Evolutionary conservation across 2,888 invertebrate genomes (phyloP).

Genomic region (Gymnosoma rotundatum): DNA sequence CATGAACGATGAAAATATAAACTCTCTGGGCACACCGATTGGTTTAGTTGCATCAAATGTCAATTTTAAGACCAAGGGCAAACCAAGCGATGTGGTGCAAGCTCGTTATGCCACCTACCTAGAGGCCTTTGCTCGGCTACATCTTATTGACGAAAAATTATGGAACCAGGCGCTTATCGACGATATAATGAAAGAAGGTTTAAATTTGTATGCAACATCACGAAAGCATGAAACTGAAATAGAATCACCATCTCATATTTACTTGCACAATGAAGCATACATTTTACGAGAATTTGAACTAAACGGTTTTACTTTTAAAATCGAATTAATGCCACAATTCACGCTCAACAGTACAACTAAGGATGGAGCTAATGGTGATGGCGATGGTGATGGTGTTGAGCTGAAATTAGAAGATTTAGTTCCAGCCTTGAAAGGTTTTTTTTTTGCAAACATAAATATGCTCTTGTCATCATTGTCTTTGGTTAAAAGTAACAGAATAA

Average conservation of each 20-base stretch:
- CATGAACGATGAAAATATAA: conserved; percentile 42
- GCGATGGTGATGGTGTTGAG: conserved; percentile 60
- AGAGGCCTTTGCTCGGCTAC: conserved; percentile 77
- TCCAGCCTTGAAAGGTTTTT: conserved; percentile 71
- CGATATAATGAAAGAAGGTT: conserved; percentile 76
- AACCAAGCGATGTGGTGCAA: conserved; percentile 66
- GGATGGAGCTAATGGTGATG: conserved; percentile 57
- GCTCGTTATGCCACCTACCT: conserved; percentile 76
- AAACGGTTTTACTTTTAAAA: conserved; percentile 76
- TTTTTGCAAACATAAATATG: conserved; percentile 74
- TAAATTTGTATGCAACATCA: conserved; percentile 74
- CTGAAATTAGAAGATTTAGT: conserved; percentile 57
- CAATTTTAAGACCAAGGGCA: conserved; percentile 66
- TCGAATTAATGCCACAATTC: conserved; percentile 74
- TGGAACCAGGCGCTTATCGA: conserved; percentile 77
- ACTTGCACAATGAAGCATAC: conserved; percentile 74
- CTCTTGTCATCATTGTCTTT: conserved; percentile 74
- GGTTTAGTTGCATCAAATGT: conserved; percentile 73
- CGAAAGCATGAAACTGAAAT: conserved; percentile 30
- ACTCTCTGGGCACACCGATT: conserved; percentile 74
- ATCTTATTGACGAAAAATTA: conserved; percentile 76
- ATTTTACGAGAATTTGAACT: conserved; percentile 77
- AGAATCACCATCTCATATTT: conserved; percentile 71
- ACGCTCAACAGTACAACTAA: conserved; percentile 14
- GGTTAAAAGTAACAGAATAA: no score